Evolutionary conservation across 1,140 invertebrate species (phyloP), one percentile per base, ranked within the genome.

Genomic region (Platorchestia sp.): DNA sequence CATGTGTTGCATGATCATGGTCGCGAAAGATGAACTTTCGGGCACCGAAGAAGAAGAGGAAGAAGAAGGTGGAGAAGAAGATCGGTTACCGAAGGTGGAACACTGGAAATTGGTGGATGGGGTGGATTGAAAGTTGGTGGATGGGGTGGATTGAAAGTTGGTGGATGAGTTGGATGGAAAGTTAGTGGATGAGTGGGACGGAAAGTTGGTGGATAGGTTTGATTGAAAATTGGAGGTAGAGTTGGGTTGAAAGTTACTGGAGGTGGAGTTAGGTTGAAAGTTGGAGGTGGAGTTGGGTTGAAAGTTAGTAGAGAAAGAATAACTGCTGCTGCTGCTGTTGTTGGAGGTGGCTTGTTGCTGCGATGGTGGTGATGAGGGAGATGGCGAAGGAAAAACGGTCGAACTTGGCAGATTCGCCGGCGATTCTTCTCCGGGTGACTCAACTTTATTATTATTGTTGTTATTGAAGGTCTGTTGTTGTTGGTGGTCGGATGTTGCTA

Each of bases 1-100:
- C 53, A 86, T 75, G 43, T 75, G 75, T 22, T 75, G 44, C 95
- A 45, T 75, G 36, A 86, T 75, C 95, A 93, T 93, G 36, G 43
- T 93, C 7, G 91, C 45, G 91, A 44, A 93, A 47, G 91, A 42
- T 91, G 89, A 91, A n/a, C 44, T 10, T 40, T 44, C 47, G 7
- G 45, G 44, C 19, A 44, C 40, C 6, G n/a, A 5, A 44, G 87
- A 89, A 42, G 87, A 89, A 89, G 87, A 89, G 14, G 53, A 36
- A 44, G n/a, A 42, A 89, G 43, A 89, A 89, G 87, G 87, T 19
- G 87, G 42, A 89, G 86, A 86, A 86, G 41, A 14, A 22, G 41
- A 5, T 10, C 36, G 6, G 7, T 42, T 6, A 10, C 14, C 41
- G 36, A 75, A 51, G 47, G 14, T 75, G 27, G 59, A 75, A 75